Base-by-base conservation (phyloP, 2,797 vertebrate species). In the Dermochelys coriacea region DNA sequence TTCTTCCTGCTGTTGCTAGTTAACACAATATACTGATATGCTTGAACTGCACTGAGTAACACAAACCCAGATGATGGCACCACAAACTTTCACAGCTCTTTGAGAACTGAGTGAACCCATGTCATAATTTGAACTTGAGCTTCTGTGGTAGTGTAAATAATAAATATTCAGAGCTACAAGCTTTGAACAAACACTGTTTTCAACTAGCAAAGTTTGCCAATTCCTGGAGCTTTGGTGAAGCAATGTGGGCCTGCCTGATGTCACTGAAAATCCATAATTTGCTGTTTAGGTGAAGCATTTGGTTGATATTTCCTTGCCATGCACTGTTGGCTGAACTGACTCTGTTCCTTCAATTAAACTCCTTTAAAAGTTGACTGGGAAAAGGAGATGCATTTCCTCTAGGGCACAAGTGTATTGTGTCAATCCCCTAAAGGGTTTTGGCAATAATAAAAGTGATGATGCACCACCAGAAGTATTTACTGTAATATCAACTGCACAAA, bases 241-340 rank as follows among this genome's bases (percentile, higher is more conserved):
- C 18, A 0, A 91, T 11, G 11, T 14, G 2, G 80, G 61, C 84
- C 23, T 8, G 85, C 88, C 93, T 94, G 92, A 96, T 74, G 79
- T 96, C 94, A 96, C 77, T 37, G 50, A 82, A 97, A 88, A 97
- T 96, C 96, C 95, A 96, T 96, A 97, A 97, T 94, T 95, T 93
- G 95, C 96, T 95, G 94, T 95, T 98, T 97, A 97, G 95, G 95
- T 93, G 90, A 97, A 97, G 94, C 95, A 95, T 95, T 96, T 96
- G 96, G 93, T 95, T 87, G 95, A 93, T 95, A 93, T 97, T 97
- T 97, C 90, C 95, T 97, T 93, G 92, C 80, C 91, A 49, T 74
- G 85, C 91, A 92, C 87, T 82, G 82, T 12, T 86, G 96, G 85
- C 87, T 93, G 87, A 90, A 91, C 12, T 57, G 88, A 97, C 84